These are phyloP conservation scores for Drosophila greeni DNA, from an alignment of 2,888 invertebrate species.

Conservation along the genomic window DNA sequence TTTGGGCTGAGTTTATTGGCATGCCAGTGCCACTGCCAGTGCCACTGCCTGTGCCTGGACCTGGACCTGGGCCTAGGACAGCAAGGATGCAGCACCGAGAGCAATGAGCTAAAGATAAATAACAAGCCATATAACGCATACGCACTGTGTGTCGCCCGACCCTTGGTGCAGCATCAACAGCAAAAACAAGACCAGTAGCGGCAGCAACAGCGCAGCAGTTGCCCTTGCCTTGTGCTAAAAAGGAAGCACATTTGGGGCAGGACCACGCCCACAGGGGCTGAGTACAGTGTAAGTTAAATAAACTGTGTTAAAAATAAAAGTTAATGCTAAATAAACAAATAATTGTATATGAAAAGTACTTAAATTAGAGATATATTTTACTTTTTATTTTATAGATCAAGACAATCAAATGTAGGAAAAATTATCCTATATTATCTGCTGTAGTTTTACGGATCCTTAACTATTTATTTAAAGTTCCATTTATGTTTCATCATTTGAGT, in stretches of 20 bases:
- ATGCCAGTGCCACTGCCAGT: conserved; percentile 48
- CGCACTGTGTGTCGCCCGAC: conserved; percentile 59
- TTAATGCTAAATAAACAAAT: no score
- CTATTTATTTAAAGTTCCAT: neutral
- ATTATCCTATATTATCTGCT: no score
- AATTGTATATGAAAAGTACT: no score
- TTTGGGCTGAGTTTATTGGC: conserved; percentile 62
- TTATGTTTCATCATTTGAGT: neutral
- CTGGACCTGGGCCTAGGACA: conserved; percentile 1
- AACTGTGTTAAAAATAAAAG: neutral
- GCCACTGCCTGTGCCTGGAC: conserved; percentile 18
- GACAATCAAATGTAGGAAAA: no score
- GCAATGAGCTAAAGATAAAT: conserved; percentile 73
- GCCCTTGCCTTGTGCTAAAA: conserved; percentile 58
- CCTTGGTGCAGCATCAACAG: conserved; percentile 39
- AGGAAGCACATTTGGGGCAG: conserved; percentile 58
- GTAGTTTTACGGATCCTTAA: fast-evolving
- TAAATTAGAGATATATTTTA: neutral
- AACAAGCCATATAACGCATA: conserved; percentile 73
- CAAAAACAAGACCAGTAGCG: conserved; percentile 4
- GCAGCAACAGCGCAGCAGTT: conserved; percentile 22
- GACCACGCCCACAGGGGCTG: conserved; percentile 1
- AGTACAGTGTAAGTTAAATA: neutral
- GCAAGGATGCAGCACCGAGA: conserved; percentile 39
- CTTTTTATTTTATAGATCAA: no score